Conservation (phyloP, 2,888 invertebrate species). For the Pristionchus maxplancki region DNA sequence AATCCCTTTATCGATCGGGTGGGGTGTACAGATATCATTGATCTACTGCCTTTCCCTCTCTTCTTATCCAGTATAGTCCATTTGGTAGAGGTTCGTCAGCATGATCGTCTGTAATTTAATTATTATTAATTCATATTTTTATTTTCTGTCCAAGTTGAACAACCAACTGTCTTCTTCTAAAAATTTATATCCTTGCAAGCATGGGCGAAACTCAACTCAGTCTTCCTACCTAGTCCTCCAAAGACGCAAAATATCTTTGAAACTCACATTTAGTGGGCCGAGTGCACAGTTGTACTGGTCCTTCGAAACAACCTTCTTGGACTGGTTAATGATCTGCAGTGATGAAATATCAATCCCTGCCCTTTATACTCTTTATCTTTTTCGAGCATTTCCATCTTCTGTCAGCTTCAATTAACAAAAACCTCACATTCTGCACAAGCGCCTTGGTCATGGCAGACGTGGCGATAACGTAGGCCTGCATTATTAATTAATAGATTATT, state of each 20-base stretch:
- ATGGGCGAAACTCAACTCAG: background rate
- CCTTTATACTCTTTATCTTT: too few species aligned
- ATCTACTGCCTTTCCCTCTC: background rate
- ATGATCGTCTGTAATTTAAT: conserved; percentile 8
- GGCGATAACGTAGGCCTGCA: background rate
- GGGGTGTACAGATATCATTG: background rate
- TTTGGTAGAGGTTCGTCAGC: conserved; percentile 17
- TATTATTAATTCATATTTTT: background rate
- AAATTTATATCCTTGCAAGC: background rate
- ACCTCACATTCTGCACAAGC: conserved; percentile 8
- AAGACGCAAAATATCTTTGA: too few species aligned
- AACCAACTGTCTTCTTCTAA: too few species aligned
- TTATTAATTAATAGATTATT: background rate
- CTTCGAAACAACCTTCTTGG: background rate
- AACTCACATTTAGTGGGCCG: background rate
- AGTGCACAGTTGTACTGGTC: background rate
- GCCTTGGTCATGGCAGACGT: background rate
- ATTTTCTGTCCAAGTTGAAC: too few species aligned
- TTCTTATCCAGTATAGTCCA: background rate
- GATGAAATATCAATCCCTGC: background rate
- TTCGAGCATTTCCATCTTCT: too few species aligned
- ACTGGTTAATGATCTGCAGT: background rate
- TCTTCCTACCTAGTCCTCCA: too few species aligned
- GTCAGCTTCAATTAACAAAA: too few species aligned
- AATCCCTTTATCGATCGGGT: conserved; percentile 10